These are phyloP conservation scores for Platyura marginata DNA, from an alignment of 1,140 invertebrate species.

Conservation along the genomic window DNA sequence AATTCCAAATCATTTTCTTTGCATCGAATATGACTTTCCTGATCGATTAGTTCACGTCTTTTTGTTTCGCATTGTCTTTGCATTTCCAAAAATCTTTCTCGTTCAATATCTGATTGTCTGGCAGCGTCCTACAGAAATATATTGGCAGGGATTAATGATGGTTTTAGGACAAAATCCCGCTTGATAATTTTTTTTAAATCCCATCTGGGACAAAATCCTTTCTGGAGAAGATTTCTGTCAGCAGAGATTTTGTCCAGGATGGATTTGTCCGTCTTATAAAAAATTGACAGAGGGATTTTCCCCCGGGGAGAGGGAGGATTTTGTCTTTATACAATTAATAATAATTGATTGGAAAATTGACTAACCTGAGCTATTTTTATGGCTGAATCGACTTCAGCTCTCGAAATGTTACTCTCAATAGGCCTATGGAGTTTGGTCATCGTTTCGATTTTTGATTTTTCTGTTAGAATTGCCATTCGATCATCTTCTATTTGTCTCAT, in stretches of 20 bases:
- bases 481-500: constrained; percentile 26
- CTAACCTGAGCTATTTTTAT: constrained; percentile 23
- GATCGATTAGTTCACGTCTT: constrained; percentile 22
- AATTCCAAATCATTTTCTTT: constrained; percentile 22
- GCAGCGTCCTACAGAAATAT: constrained; percentile 19
- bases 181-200: neutral
- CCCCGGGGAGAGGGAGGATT: no score
- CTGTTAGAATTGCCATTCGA: constrained; percentile 19
- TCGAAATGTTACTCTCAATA: constrained; percentile 15
- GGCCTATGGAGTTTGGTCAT: constrained; percentile 11
- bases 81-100: constrained; percentile 21
- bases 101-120: constrained; percentile 25
- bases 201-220: no score
- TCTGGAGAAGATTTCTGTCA: no score
- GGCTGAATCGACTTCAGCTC: constrained; percentile 27
- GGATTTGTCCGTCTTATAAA: no score
- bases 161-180: no score
- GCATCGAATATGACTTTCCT: constrained; percentile 19
- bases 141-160: neutral
- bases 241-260: no score
- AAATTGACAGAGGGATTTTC: no score
- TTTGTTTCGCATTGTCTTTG: constrained; percentile 24
- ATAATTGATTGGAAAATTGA: neutral
- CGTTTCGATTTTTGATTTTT: constrained; percentile 25
- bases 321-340: neutral